Percentiles rank a stretch among this genome's conserved stretches.
These are phyloP conservation scores for Blera fallax DNA, from an alignment of 2,888 invertebrate genomes.

Conservation along the genomic window DNA sequence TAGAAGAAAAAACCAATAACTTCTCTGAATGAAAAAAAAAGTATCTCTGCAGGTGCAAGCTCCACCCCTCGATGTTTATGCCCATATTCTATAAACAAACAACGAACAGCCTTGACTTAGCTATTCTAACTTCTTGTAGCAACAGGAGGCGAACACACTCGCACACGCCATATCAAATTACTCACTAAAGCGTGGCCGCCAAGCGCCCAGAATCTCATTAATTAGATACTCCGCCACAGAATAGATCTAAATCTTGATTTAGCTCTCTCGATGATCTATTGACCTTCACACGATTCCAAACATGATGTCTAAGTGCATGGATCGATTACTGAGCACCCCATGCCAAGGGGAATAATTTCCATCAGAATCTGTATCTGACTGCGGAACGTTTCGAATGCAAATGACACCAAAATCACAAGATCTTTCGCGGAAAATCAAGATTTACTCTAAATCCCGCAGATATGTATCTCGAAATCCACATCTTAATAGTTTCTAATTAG, in stretches of 20 bases:
- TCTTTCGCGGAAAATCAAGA: constrained; percentile 36
- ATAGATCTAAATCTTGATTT: constrained; percentile 17
- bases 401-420: constrained; percentile 25
- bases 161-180: constrained; percentile 54
- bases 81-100: constrained; percentile 19
- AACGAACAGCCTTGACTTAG: constrained; percentile 53
- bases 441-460: not conserved
- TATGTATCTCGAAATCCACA: constrained; percentile 43
- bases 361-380: not conserved
- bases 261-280: constrained; percentile 43
- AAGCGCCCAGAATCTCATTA: constrained; percentile 26
- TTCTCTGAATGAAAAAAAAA: constrained; percentile 37
- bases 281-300: constrained; percentile 35
- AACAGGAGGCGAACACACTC: constrained; percentile 1
- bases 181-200: constrained; percentile 4
- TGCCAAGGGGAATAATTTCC: constrained; percentile 29
- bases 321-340: constrained; percentile 28
- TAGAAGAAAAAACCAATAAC: not conserved
- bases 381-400: constrained; percentile 23
- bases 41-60: constrained; percentile 48
- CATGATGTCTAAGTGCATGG: not conserved
- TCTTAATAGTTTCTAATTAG: constrained; percentile 63
- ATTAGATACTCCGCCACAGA: constrained; percentile 36
- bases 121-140: constrained; percentile 24
- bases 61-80: constrained; percentile 17